Evolutionary conservation across 2,797 vertebrate genomes (phyloP).

Genomic region (Sparus aurata): DNA sequence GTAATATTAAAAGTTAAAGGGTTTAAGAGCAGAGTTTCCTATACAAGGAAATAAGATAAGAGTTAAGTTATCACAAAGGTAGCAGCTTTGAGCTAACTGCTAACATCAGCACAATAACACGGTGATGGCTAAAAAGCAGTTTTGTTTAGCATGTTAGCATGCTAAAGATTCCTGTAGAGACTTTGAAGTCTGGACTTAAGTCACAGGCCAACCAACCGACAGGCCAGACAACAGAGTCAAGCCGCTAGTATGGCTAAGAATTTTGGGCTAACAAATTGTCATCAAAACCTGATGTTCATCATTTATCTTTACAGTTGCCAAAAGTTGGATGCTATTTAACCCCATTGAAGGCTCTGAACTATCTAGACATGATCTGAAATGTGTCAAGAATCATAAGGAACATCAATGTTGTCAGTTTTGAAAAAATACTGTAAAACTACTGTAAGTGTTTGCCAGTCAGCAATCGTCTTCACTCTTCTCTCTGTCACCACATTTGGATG

Average conservation of each 20-base stretch:
- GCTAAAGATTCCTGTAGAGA: neutral
- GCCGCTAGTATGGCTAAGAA: no score
- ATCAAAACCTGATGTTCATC: neutral
- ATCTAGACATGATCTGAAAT: neutral
- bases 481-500: no score
- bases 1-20: neutral
- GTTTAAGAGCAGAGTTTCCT: neutral
- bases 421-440: neutral
- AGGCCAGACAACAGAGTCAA: neutral
- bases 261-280: neutral
- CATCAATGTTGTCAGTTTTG: neutral
- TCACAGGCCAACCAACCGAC: neutral
- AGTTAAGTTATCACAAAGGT: no score
- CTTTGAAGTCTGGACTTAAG: neutral
- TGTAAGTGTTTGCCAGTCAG: no score
- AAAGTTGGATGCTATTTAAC: neutral
- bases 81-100: slow-evolving; percentile 9
- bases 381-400: neutral
- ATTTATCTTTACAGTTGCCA: no score
- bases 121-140: no score
- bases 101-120: slow-evolving; percentile 1
- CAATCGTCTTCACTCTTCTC: no score
- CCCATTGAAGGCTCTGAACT: no score
- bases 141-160: neutral
- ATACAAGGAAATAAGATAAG: neutral